Percentiles rank a stretch among this genome's conserved stretches.
Conservation (phyloP, 1,140 invertebrate species). For the Orius insidiosus region DNA sequence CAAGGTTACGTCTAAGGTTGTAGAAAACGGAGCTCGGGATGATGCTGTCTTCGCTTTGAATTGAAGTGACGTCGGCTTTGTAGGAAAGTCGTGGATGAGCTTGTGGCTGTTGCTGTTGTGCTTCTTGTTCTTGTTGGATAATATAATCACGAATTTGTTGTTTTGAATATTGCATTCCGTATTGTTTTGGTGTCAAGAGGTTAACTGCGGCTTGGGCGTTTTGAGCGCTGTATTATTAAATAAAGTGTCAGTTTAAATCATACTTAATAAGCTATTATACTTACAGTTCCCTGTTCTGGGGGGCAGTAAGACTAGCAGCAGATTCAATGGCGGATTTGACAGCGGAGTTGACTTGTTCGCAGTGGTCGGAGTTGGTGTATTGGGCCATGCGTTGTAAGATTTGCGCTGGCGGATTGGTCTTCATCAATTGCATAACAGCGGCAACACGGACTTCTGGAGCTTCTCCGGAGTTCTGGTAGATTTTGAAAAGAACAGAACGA, state of each 20-base stretch:
- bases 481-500: slow-evolving; percentile 38
- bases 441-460: slow-evolving; percentile 41
- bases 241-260: background rate
- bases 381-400: slow-evolving; percentile 50
- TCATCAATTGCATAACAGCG: slow-evolving; percentile 38
- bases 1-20: slow-evolving; percentile 24
- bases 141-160: slow-evolving; percentile 24
- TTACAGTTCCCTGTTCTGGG: slow-evolving; percentile 8
- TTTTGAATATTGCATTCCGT: slow-evolving; percentile 33
- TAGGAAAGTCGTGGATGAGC: slow-evolving; percentile 25
- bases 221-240: slow-evolving; percentile 25
- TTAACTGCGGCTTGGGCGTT: slow-evolving; percentile 34
- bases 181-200: slow-evolving; percentile 33
- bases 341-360: slow-evolving; percentile 38
- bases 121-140: slow-evolving; percentile 5
- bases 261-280: background rate
- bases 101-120: slow-evolving; percentile 18
- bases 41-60: slow-evolving; percentile 36
- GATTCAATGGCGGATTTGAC: slow-evolving; percentile 37
- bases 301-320: slow-evolving; percentile 23
- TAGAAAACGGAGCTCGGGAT: slow-evolving; percentile 31
- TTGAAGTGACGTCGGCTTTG: slow-evolving; percentile 24
- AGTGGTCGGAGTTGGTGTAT: slow-evolving; percentile 41
- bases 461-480: slow-evolving; percentile 44
- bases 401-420: slow-evolving; percentile 33